A percentile compares a stretch with the other conserved stretches of the same genome.
Evolutionary conservation across 2,888 invertebrate genomes (phyloP).

Genomic region (Tipula lateralis): DNA sequence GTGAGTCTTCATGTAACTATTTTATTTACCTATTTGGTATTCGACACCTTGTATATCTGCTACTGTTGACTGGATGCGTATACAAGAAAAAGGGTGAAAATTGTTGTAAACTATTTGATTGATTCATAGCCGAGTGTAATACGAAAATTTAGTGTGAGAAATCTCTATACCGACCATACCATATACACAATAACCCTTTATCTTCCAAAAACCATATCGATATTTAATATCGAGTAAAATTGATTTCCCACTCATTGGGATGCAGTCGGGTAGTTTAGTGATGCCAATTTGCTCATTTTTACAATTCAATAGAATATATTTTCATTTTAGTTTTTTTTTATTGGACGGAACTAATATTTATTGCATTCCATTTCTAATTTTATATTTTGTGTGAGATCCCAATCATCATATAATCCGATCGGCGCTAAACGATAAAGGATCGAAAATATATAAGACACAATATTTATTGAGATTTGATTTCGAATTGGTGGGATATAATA

Average conservation of each 20-base stretch:
- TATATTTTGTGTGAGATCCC: background rate
- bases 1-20: background rate
- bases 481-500: background rate
- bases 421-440: background rate
- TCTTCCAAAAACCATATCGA: background rate
- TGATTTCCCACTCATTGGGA: background rate
- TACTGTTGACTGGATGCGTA: background rate
- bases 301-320: background rate
- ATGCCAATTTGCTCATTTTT: background rate
- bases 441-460: too few relatives aligned
- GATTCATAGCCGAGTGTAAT: background rate
- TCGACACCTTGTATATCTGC: background rate
- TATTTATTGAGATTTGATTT: background rate
- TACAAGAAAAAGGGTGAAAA: background rate
- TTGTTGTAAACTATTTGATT: background rate
- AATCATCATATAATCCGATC: background rate
- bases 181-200: background rate
- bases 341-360: background rate
- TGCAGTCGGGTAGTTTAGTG: background rate
- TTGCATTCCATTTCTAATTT: slow-evolving; percentile 9
- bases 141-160: background rate
- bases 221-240: background rate
- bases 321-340: background rate
- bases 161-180: background rate
- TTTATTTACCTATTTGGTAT: background rate